Evolutionary conservation across 30 jellyfish, hydroid and myxozoan genomes (phyloP).

Genomic region (Aurelia sp.): DNA sequence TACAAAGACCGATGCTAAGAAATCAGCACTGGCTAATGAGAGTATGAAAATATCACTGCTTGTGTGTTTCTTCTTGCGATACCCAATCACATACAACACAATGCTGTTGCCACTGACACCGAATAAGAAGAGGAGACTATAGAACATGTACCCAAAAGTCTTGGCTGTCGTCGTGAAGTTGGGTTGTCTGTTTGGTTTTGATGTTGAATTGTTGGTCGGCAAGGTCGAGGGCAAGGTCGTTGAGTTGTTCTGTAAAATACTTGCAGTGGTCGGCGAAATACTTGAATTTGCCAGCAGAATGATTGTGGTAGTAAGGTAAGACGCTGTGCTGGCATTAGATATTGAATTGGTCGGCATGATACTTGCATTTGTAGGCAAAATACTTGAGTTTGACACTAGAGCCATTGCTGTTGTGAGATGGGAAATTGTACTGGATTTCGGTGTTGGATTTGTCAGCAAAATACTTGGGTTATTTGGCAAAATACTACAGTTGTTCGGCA

Average conservation of each 20-base stretch:
- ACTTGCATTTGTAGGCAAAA: neutral
- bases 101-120: conserved; percentile 63
- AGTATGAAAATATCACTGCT: conserved; percentile 57
- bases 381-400: no score
- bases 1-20: conserved; percentile 33
- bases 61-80: conserved; percentile 39
- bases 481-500: no score
- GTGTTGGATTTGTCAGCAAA: no score
- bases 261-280: neutral
- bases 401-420: no score
- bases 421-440: no score
- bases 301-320: no score
- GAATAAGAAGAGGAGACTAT: conserved; percentile 18
- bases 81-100: conserved; percentile 66
- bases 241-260: neutral
- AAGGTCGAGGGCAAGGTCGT: no score
- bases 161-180: neutral
- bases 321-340: neutral
- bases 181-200: no score
- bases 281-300: no score
- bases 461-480: no score
- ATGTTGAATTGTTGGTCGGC: no score
- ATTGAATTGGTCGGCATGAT: neutral
- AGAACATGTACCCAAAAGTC: conserved; percentile 24
- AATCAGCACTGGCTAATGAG: conserved; percentile 52